phyloP scores from a whole-genome alignment of 2,797 vertebrate genomes.

The Synanceia verrucosa region DNA sequence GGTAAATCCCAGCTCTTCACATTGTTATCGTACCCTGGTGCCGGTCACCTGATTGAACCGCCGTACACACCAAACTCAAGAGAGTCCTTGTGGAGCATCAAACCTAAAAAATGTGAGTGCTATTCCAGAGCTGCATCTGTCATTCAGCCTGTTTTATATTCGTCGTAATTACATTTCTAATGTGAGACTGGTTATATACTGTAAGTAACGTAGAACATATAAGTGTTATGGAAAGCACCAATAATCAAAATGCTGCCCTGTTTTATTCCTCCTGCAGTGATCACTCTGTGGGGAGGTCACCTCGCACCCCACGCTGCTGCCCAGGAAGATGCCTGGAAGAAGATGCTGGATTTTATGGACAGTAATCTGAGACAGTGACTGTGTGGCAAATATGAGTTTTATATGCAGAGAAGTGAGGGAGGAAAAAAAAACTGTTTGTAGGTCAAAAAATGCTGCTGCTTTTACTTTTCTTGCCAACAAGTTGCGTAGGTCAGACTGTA shows the following conservation, averaged over 20 bases:
- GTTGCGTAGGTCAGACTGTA: neutral
- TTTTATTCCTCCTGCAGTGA: conserved; percentile 56
- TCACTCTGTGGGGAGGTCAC: conserved; percentile 81
- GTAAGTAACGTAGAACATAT: neutral
- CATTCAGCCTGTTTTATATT: neutral
- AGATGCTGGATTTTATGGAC: conserved; percentile 76
- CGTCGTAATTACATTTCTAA: neutral
- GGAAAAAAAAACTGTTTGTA: too few species aligned
- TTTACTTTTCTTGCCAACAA: neutral
- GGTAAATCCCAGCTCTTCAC: conserved; percentile 76
- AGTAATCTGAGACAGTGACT: conserved; percentile 53
- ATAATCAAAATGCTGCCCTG: neutral
- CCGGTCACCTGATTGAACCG: conserved; percentile 87
- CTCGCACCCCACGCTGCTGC: conserved; percentile 81
- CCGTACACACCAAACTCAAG: conserved; percentile 77
- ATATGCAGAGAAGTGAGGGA: too few species aligned
- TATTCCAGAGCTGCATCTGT: neutral
- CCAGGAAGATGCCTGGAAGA: conserved; percentile 87
- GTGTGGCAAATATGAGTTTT: too few species aligned
- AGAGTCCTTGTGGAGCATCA: conserved; percentile 54
- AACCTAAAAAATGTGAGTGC: conserved; percentile 67
- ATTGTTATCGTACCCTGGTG: conserved; percentile 79
- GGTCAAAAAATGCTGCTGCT: neutral
- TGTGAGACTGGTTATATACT: neutral
- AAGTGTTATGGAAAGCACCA: neutral